These are phyloP conservation scores for Tetramorium parvispinum DNA, from an alignment of 1,140 invertebrate genomes.

Conservation along the genomic window DNA sequence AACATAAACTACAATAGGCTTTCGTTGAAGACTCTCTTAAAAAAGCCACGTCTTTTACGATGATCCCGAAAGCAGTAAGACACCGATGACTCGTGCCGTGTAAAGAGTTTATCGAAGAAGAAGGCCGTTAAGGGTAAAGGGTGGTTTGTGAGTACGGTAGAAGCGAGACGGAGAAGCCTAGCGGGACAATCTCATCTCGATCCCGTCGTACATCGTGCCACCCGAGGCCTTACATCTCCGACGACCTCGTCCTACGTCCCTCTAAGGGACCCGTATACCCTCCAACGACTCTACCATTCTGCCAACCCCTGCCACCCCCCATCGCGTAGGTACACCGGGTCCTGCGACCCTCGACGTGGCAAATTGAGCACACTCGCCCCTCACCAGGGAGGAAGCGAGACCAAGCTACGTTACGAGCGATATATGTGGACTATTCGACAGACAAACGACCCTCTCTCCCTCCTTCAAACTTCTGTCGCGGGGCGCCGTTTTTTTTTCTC, in stretches of 20 bases:
- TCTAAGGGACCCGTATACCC: conserved; percentile 67
- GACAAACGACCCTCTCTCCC: conserved; percentile 79
- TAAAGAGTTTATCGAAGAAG: conserved; percentile 83
- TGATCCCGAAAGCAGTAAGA: conserved; percentile 51
- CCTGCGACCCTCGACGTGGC: conserved; percentile 82
- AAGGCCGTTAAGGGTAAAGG: conserved; percentile 82
- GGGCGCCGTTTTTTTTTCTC: conserved; percentile 52
- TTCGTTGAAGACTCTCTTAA: conserved; percentile 16
- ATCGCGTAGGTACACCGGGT: conserved; percentile 75
- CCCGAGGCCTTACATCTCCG: conserved; percentile 84
- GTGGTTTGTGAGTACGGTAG: conserved; percentile 78
- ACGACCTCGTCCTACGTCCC: conserved; percentile 73
- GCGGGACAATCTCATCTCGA: conserved; percentile 86
- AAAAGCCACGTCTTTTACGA: conserved; percentile 29
- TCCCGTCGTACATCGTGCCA: conserved; percentile 85
- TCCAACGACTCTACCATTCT: conserved; percentile 69
- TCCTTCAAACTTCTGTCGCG: conserved; percentile 48
- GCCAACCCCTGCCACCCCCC: conserved; percentile 30
- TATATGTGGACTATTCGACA: conserved; percentile 82
- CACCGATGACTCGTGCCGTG: conserved; percentile 72
- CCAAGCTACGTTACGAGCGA: conserved; percentile 77
- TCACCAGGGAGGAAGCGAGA: conserved; percentile 60
- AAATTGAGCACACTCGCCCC: conserved; percentile 84
- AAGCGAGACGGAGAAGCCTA: conserved; percentile 70
- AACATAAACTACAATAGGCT: not conserved